Base-by-base conservation (phyloP, 2,797 vertebrate genomes). In the Enteromius unitaeniatus region DNA sequence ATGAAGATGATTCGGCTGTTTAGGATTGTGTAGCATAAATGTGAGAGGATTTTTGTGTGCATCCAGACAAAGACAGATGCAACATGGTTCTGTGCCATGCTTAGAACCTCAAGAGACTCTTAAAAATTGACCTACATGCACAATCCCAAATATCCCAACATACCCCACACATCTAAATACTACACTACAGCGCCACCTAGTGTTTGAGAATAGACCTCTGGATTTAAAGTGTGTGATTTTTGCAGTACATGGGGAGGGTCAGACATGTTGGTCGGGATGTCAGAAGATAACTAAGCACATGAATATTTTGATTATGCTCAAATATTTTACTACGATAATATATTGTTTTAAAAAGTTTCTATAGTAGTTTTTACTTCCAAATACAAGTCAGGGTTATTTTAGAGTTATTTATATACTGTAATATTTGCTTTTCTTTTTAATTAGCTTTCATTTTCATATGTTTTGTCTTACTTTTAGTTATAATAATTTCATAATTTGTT, bases 91-190 rank as follows among this genome's bases (percentile, higher is more conserved):
- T 77, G 37, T 23, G 2, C 58, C 74, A 42, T 28, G 53, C 1
- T 23, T 77, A 60, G n/a, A 28, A 15, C 53, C 53, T 9, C 74
- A 60, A 60, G 74, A 60, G 74, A 4, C 74, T 77, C 74, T 60
- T 77, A 42, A 77, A 77, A n/a, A 77, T 42, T 77, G 74, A 60
- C 74, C 74, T 77, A 77, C 37, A 60, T 77, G 53, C 34, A 42
- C 14, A 6, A 76, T 53, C 74, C 53, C 15, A 58, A 45, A 28
- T 21, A 78, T 42, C 26, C n/a, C 40, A 64, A 62, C n/a, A 53
- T 40, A 53, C 40, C 14, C 31, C 4, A 53, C 31, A 53, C 17
- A 19, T 81, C 2, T 1, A 15, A 47, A 73, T 23, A 19, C 21
- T 28, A n/a, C 23, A 42, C 17, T 37, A 64, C 23, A 53, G 83